Conservation (phyloP, 2,888 invertebrate species). For the Ephialtes manifestator region DNA sequence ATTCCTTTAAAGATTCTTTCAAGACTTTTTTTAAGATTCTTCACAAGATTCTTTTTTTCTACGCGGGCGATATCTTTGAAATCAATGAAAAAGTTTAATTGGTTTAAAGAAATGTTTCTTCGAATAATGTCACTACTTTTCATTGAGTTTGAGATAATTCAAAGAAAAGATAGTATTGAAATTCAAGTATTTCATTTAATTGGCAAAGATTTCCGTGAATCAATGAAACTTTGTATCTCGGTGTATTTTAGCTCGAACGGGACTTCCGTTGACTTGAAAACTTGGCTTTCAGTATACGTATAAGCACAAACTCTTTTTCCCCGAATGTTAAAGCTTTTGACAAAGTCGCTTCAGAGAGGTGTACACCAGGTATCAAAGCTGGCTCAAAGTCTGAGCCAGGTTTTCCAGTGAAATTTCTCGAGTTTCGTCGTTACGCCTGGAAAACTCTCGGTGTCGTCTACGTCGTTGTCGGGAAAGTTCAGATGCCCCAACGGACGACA, state of each 20-base stretch:
- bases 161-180: too few relatives aligned
- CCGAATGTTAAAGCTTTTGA: background rate
- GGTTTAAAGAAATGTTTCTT: too few relatives aligned
- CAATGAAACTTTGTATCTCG: too few relatives aligned
- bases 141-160: too few relatives aligned
- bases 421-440: constrained; percentile 3
- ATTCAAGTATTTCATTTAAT: too few relatives aligned
- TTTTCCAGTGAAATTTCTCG: constrained; percentile 1
- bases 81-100: too few relatives aligned
- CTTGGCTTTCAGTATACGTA: background rate
- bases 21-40: too few relatives aligned
- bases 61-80: too few relatives aligned
- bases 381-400: background rate
- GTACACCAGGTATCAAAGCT: background rate
- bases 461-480: constrained; percentile 49
- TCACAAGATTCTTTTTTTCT: too few relatives aligned
- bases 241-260: background rate
- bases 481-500: constrained; percentile 36
- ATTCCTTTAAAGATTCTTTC: too few relatives aligned
- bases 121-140: too few relatives aligned
- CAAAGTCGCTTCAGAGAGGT: background rate
- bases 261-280: background rate
- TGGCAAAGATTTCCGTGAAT: too few relatives aligned
- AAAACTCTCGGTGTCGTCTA: background rate
- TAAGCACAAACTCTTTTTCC: background rate